Base-by-base conservation (phyloP, 1,140 invertebrate genomes). In the Eupeodes corollae region DNA sequence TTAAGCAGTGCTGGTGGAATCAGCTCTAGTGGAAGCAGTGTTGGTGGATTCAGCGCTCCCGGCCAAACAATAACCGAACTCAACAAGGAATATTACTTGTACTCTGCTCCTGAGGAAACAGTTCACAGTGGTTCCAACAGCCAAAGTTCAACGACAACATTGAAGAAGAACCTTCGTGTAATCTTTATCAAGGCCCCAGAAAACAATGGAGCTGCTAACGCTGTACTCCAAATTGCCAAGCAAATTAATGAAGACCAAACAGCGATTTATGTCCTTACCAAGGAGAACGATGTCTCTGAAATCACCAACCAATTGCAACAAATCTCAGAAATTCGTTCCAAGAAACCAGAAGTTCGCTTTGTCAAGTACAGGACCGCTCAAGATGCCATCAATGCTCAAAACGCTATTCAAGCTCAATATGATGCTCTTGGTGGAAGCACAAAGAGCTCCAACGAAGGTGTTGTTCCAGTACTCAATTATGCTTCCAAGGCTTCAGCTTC, bases 361-460 rank as follows among this genome's bases (percentile, higher is more conserved):
- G 59, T 61, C 41, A 61, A 61, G 44, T 61, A 61, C 38, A 59
- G 59, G 47, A 61, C 59, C 0, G 49, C 57, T n/a, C 59, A 61
- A 40, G 59, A 61, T 13, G 59, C 59, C n/a, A 47, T 57, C 37
- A 52, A 59, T 6, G 59, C 59, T 12, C 59, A 61, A 46, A 57
- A 62, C 33, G 46, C 57, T 9, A 61, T 61, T 32, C 59, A 61
- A 50, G 53, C 62, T 21, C 59, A 62, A 42, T 61, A 62, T 19
- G 51, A 61, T 42, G 47, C 55, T 6, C 32, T 61, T 47, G 59
- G 59, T 26, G 59, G 59, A 33, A 59, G 51, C 32, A 57, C 59
- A 1, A 59, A 46, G 39, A 61, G 55, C 42, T 61, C 59, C 6
- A 53, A 61, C 19, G 59, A 62, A 50, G 59, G 59, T n/a, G 53